Evolutionary conservation across 92 coral and sea anemone species (phyloP).

Genomic region (Parazoanthus swiftii): DNA sequence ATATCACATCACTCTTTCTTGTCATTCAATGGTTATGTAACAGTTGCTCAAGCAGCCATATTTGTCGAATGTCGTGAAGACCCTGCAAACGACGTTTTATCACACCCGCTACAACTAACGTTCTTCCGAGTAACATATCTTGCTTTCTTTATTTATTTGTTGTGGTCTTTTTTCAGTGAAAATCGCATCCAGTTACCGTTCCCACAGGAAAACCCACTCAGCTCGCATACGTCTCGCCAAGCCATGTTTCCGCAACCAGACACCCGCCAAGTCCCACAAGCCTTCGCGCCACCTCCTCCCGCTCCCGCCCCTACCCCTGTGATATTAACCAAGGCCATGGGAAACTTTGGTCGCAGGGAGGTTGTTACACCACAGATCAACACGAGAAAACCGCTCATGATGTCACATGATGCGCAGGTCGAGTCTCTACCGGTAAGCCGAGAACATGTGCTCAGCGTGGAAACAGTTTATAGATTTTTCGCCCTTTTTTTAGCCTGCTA

Average conservation of each 20-base stretch:
- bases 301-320: slow-evolving; percentile 73
- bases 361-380: slow-evolving; percentile 55
- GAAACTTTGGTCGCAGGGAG: slow-evolving; percentile 95
- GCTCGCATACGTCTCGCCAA: slow-evolving; percentile 95
- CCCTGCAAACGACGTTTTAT: no score
- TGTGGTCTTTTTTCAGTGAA: slow-evolving; percentile 51
- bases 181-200: slow-evolving; percentile 76
- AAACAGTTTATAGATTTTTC: background rate
- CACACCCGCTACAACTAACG: no score
- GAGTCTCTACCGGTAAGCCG: slow-evolving; percentile 60
- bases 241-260: slow-evolving; percentile 92
- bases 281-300: slow-evolving; percentile 38
- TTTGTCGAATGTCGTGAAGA: no score
- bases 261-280: slow-evolving; percentile 46
- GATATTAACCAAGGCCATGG: slow-evolving; percentile 93
- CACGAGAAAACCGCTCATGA: slow-evolving; percentile 40
- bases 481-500: background rate
- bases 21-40: no score
- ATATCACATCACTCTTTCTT: no score
- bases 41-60: no score
- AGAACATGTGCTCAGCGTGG: background rate
- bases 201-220: slow-evolving; percentile 92
- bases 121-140: no score
- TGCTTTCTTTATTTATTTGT: no score
- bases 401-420: slow-evolving; percentile 44